phyloP scores from a whole-genome alignment of 1,140 invertebrate species.

The Berghia stephanieae region DNA sequence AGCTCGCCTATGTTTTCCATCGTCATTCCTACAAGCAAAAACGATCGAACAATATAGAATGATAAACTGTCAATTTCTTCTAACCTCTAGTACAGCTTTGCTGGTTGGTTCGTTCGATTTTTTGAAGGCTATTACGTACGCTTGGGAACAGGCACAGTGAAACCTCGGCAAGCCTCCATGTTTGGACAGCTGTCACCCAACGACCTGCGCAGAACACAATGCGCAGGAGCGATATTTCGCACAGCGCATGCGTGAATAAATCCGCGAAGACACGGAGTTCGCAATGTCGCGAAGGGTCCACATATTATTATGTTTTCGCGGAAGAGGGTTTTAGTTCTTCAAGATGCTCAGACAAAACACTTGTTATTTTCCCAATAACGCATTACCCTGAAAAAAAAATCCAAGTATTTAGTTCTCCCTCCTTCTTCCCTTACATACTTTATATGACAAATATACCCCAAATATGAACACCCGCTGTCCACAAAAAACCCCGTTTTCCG shows the following conservation, averaged over 20 bases:
- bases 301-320: slow-evolving; percentile 37
- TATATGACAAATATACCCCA: too few relatives aligned
- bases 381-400: too few relatives aligned
- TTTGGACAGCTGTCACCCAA: slow-evolving; percentile 64
- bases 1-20: slow-evolving; percentile 69
- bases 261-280: slow-evolving; percentile 43
- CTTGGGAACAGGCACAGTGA: slow-evolving; percentile 58
- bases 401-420: too few relatives aligned
- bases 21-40: slow-evolving; percentile 66
- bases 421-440: too few relatives aligned
- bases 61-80: slow-evolving; percentile 63
- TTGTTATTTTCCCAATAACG: slow-evolving; percentile 17
- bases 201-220: slow-evolving; percentile 60
- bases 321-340: slow-evolving; percentile 36
- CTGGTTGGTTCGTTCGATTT: slow-evolving; percentile 63
- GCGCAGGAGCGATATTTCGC: slow-evolving; percentile 55
- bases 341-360: slow-evolving; percentile 23
- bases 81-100: slow-evolving; percentile 63
- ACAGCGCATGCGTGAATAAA: slow-evolving; percentile 59
- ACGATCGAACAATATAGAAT: slow-evolving; percentile 65
- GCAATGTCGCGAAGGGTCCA: slow-evolving; percentile 33
- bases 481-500: too few relatives aligned
- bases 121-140: slow-evolving; percentile 63
- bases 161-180: slow-evolving; percentile 63
- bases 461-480: too few relatives aligned